Conservation (phyloP, 2,113 vertebrate species). For the Balaeniceps rex region DNA sequence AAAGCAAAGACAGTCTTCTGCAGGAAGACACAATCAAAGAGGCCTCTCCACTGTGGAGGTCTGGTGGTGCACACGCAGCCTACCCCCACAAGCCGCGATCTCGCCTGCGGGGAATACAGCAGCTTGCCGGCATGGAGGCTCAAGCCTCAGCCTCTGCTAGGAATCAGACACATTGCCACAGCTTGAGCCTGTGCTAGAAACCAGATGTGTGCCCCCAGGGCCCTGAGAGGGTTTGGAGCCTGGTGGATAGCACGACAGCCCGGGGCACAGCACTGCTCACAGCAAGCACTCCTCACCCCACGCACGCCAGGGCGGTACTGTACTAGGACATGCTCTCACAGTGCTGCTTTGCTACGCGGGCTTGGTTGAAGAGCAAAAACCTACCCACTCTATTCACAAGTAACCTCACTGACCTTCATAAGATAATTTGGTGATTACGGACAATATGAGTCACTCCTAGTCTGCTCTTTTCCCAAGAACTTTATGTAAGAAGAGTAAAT, state of each 20-base stretch:
- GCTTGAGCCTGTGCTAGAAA: background rate
- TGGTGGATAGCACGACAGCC: background rate
- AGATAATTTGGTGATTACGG: background rate
- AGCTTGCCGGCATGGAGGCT: accelerated
- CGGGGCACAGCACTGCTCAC: accelerated
- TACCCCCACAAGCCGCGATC: accelerated
- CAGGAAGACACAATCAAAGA: background rate
- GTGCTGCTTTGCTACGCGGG: background rate
- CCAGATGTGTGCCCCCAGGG: background rate
- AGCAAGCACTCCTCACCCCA: accelerated
- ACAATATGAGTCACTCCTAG: background rate
- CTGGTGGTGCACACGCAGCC: background rate
- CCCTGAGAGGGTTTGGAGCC: background rate
- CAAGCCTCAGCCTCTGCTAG: background rate
- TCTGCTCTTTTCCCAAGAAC: background rate
- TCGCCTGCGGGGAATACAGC: accelerated
- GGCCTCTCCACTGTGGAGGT: background rate
- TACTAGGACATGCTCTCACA: background rate
- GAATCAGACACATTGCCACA: background rate
- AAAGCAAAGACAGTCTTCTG: background rate
- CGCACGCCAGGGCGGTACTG: accelerated
- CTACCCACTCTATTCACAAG: background rate
- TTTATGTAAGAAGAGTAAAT: background rate
- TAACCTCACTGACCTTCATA: background rate
- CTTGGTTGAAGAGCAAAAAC: background rate